Percentiles rank a stretch among this genome's conserved stretches.
Conservation (phyloP, 2,888 invertebrate species). For the Polydrusus cervinus region DNA sequence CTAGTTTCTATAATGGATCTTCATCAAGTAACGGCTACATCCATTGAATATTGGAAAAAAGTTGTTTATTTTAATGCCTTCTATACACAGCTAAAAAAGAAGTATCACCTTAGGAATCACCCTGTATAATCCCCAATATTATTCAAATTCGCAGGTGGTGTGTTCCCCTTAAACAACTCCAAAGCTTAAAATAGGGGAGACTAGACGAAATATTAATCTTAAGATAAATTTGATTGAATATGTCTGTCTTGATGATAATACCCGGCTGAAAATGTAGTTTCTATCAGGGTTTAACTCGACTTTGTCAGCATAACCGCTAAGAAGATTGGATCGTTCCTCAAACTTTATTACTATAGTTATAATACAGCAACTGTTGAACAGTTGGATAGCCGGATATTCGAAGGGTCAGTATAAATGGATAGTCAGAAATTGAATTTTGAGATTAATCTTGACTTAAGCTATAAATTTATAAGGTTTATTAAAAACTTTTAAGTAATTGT, state of each 20-base stretch:
- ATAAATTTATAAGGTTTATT: no score
- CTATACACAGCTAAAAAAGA: no score
- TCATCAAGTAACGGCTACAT: no score
- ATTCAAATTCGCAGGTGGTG: background rate
- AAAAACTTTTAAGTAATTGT: no score
- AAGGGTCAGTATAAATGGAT: background rate
- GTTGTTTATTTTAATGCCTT: no score
- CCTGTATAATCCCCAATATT: background rate
- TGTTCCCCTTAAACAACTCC: background rate
- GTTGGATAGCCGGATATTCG: background rate
- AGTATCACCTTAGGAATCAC: no score
- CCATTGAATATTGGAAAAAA: no score
- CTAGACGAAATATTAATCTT: constrained; percentile 3
- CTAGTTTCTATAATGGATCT: no score
- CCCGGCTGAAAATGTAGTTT: constrained; percentile 3
- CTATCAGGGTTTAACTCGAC: background rate
- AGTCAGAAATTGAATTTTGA: background rate
- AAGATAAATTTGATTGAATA: constrained; percentile 6
- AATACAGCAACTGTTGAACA: background rate
- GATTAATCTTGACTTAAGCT: background rate
- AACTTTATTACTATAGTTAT: constrained; percentile 17
- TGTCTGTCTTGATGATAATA: background rate
- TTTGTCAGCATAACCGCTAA: constrained; percentile 16
- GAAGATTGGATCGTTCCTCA: constrained; percentile 18
- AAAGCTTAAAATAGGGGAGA: background rate